Percentiles rank a stretch among this genome's conserved stretches.
Evolutionary conservation across 2,888 invertebrate genomes (phyloP).

Genomic region (Nymphalis urticae): DNA sequence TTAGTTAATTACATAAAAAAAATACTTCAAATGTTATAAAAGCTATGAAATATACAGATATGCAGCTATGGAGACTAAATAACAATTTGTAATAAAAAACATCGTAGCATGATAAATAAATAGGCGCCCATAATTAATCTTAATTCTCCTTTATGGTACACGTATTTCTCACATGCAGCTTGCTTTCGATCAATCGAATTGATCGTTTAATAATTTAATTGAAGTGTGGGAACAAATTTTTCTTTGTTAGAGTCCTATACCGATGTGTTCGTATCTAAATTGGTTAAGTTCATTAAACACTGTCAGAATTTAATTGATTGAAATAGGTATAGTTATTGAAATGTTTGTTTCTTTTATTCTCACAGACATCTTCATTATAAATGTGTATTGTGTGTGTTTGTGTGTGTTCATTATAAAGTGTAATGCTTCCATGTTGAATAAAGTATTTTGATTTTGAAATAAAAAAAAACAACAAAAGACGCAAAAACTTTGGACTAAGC

Average conservation of each 20-base stretch:
- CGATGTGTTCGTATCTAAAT: slow-evolving; percentile 10
- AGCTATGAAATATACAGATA: too few relatives aligned
- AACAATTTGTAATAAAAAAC: slow-evolving; percentile 13
- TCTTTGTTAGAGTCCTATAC: slow-evolving; percentile 16
- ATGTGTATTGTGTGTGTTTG: too few relatives aligned
- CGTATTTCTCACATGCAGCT: slow-evolving; percentile 41
- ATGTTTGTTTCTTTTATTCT: too few relatives aligned
- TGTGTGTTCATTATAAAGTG: too few relatives aligned
- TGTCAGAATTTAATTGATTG: not conserved
- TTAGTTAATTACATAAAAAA: too few relatives aligned
- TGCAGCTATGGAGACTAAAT: not conserved
- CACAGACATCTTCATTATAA: too few relatives aligned
- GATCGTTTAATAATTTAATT: slow-evolving; percentile 44
- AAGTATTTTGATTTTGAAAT: too few relatives aligned
- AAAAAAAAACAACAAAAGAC: too few relatives aligned
- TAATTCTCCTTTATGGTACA: slow-evolving; percentile 32
- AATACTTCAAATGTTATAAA: too few relatives aligned
- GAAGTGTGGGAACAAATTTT: slow-evolving; percentile 38
- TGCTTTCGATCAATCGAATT: slow-evolving; percentile 45
- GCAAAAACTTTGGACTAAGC: too few relatives aligned
- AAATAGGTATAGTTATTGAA: not conserved
- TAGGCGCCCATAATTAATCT: slow-evolving; percentile 39
- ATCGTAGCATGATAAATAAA: slow-evolving; percentile 9
- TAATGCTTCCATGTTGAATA: too few relatives aligned
- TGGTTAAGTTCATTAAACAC: slow-evolving; percentile 5